These are phyloP conservation scores for Salvelinus namaycush DNA, from an alignment of 2,113 vertebrate genomes.

Conservation along the genomic window DNA sequence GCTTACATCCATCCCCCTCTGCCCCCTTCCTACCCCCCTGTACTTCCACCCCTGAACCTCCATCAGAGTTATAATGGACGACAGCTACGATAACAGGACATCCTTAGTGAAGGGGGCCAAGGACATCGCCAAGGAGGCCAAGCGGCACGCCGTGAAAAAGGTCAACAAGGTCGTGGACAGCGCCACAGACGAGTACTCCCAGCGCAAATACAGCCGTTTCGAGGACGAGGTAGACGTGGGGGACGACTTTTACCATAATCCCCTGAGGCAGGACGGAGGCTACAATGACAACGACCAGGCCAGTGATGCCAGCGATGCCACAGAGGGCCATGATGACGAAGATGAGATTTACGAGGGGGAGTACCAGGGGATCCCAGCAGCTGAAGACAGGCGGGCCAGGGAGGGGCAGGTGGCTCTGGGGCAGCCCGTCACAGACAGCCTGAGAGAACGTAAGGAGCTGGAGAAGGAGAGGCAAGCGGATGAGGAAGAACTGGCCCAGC, in stretches of 20 bases:
- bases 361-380: conserved; percentile 92
- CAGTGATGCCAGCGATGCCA: conserved; percentile 86
- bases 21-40: no score
- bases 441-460: conserved; percentile 82
- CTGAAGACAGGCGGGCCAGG: conserved; percentile 72
- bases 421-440: conserved; percentile 75
- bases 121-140: conserved; percentile 91
- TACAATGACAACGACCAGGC: conserved; percentile 87
- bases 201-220: conserved; percentile 86
- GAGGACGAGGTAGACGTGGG: conserved; percentile 84
- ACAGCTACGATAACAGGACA: conserved; percentile 87
- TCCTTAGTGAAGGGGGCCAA: conserved; percentile 91
- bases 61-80: conserved; percentile 81
- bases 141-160: conserved; percentile 87
- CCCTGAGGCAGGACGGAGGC: conserved; percentile 65
- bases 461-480: conserved; percentile 91
- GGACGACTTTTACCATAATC: conserved; percentile 73
- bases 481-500: conserved; percentile 96
- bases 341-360: conserved; percentile 99
- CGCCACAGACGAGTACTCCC: conserved; percentile 88
- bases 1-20: conserved; percentile 13
- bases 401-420: conserved; percentile 78
- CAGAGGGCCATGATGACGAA: conserved; percentile 96
- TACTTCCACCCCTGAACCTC: conserved; percentile 16
- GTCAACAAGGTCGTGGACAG: conserved; percentile 84